Evolutionary conservation across 2,113 vertebrate genomes (phyloP), one percentile per base, ranked within the genome.

Genomic region (Pituophis catenifer): DNA sequence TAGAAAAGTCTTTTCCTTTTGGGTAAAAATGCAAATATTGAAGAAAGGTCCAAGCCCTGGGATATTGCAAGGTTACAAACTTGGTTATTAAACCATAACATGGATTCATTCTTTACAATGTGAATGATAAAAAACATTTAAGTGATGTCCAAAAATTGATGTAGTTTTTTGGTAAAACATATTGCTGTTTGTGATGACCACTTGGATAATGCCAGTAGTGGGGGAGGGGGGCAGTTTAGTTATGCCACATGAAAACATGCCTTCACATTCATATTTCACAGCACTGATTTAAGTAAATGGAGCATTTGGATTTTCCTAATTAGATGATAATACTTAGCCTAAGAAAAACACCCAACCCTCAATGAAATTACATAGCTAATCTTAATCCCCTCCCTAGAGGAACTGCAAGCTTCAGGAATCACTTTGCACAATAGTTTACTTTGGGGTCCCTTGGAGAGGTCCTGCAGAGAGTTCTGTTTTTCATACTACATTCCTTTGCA

Each of bases 321-420:
- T 94, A 96, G 92, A 96, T 90, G 95, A 96, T 92, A 94, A 93
- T 89, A 93, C 95, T 97, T 98, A 98, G 98, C 98, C 96, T 97
- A 98, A 98, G 97, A 98, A 98, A 95, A 98, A 98, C 97, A 98
- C 98, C 98, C n/a, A 88, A 97, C 97, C 97, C 97, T 97, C 96
- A 29, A 96, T 96, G 97, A 98, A 96, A 96, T 97, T 97, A 98
- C 98, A 97, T 94, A 94, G 95, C 96, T 97, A 96, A 97, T 98
- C 98, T 97, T 96, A 96, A 95, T 96, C 97, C 97, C 94, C 97
- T 98, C 97, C 97, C 97, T 94, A 93, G 93, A 98, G 97, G 96
- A 96, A 97, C 94, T 94, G 86, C 89, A 38, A 94, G 94, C 90
- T 89, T 96, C 97, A 98, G 97, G 97, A 98, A 98, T 96, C 95